Evolutionary conservation across 2,113 vertebrate genomes (phyloP), one percentile per base, ranked within the genome.

Genomic region (Edolisoma coerulescens): DNA sequence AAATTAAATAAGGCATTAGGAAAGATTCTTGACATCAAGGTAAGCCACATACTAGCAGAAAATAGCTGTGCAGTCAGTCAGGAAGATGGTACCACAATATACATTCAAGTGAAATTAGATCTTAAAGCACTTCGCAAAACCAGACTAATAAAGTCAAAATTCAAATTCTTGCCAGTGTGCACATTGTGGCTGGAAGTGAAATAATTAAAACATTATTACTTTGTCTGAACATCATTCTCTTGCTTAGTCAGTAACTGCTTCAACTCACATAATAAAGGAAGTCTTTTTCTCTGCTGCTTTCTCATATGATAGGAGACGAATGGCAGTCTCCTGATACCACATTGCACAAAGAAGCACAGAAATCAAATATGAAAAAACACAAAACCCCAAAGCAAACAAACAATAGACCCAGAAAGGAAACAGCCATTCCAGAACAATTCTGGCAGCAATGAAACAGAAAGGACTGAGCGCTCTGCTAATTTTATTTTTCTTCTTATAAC

Each of bases 191-290:
- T 71, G 56, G 44, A 76, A 95, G 79, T 86, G 52, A 86, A 95
- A 94, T 70, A 96, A 96, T 94, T 93, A 92, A 90, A 94, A 94
- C 83, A 80, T 53, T 54, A 94, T 86, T 96, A 93, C 61, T 94
- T 30, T 39, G 69, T 41, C 49, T 84, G 86, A 84, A 92, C 56
- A 86, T 75, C 52, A 86, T 41, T 86, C 80, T 84, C 85, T 60
- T 54, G 60, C 69, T 77, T 45, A 84, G 84, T 37, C 87, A 97
- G 87, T 80, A 75, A 94, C 92, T 79, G 88, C 83, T 93, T 71
- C 64, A 74, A 63, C 44, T 77, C 63, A 28, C 83, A 64, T 81
- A 86, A 96, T 96, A 96, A 96, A 96, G 65, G 61, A 84, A 93
- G 75, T 74, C 52, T 94, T 95, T 93, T 86, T 95, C 84, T 74